Evolutionary conservation across 2,797 vertebrate species (phyloP).

Genomic region (Streptopelia turtur): DNA sequence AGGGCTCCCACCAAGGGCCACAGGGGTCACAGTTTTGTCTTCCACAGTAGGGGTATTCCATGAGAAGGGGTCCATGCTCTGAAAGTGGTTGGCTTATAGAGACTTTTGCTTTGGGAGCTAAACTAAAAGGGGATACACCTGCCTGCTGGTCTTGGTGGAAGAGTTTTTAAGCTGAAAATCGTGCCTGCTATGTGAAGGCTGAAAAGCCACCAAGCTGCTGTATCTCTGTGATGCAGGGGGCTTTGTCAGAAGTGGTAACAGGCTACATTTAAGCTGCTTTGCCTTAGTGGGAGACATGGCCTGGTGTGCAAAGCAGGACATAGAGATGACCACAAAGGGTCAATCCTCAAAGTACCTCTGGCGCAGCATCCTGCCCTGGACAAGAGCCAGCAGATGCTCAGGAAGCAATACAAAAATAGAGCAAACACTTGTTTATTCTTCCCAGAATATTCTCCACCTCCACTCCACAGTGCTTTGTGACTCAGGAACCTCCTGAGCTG

Average conservation of each 20-base stretch:
- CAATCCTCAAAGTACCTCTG: neutral
- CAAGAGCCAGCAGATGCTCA: neutral
- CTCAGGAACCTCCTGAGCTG: neutral
- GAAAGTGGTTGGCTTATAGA: neutral
- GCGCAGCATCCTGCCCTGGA: neutral
- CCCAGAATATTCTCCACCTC: neutral
- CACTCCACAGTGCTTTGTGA: neutral
- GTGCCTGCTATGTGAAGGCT: neutral
- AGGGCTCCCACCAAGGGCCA: neutral
- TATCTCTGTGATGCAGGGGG: neutral
- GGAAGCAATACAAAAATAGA: neutral
- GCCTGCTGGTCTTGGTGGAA: neutral
- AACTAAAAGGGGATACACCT: neutral
- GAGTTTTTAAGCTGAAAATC: neutral
- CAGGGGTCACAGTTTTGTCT: neutral
- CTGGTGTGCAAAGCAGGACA: neutral
- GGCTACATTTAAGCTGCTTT: neutral
- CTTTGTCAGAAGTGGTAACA: neutral
- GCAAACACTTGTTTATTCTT: neutral
- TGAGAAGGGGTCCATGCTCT: fast-evolving
- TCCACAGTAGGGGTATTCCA: neutral
- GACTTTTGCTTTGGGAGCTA: neutral
- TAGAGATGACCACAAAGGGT: neutral
- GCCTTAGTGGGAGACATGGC: neutral
- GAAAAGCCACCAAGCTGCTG: neutral